Conservation (phyloP, 2,797 vertebrate species). For the Lophius americanus region DNA sequence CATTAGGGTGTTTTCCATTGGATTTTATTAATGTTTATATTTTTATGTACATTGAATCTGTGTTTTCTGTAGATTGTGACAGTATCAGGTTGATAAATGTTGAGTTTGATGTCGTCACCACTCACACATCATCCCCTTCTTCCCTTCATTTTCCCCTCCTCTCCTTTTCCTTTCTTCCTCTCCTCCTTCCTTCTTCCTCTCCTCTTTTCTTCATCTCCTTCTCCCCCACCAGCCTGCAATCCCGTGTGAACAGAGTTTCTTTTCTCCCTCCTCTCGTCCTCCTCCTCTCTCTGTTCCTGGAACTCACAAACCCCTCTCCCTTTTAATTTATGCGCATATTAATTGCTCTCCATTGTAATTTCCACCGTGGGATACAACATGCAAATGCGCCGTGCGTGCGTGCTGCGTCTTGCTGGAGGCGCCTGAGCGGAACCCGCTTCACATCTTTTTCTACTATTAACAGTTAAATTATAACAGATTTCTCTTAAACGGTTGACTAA, state of each 20-base stretch:
- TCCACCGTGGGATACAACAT: conserved; percentile 85
- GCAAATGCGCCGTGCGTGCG: conserved; percentile 74
- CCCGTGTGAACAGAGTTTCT: conserved; percentile 82
- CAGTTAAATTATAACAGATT: conserved; percentile 8
- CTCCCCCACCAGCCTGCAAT: conserved; percentile 52
- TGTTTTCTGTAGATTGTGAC: too few species aligned
- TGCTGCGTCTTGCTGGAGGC: not conserved
- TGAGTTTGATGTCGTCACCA: too few species aligned
- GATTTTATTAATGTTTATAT: too few species aligned
- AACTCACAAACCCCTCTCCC: conserved; percentile 78
- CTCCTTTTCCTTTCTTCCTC: not conserved
- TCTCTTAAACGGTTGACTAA: not conserved
- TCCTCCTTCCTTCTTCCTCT: not conserved
- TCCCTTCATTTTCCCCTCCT: not conserved
- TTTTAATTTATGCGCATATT: conserved; percentile 89
- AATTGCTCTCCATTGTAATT: conserved; percentile 85
- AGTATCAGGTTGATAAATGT: too few species aligned
- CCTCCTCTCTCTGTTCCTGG: conserved; percentile 76
- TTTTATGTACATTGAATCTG: too few species aligned
- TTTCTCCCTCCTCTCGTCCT: conserved; percentile 70
- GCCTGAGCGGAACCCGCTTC: not conserved
- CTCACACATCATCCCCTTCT: too few species aligned
- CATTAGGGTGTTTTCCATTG: too few species aligned
- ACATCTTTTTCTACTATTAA: conserved; percentile 12
- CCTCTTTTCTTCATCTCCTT: conserved; percentile 9